Evolutionary conservation across 2,888 invertebrate species (phyloP), one percentile per base, ranked within the genome.

Genomic region (Tillus elongatus): DNA sequence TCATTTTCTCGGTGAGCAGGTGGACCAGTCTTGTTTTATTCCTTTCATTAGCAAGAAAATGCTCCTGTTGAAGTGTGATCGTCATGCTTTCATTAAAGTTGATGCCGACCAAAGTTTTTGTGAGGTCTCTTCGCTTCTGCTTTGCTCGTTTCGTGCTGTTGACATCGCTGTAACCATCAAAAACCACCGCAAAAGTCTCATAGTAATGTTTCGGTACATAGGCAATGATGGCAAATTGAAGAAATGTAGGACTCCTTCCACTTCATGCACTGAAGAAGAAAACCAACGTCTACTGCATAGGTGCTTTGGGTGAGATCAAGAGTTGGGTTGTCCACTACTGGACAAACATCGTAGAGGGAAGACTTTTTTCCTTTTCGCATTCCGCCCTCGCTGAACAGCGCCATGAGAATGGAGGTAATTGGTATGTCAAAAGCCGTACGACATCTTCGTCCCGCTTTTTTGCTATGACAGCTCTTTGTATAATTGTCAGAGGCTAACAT

Each of bases 381-480:
- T n/a, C n/a, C n/a, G n/a, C n/a, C n/a, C n/a, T n/a, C n/a, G n/a
- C n/a, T n/a, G n/a, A n/a, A n/a, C n/a, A n/a, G 24, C 33, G 31
- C 8, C 40, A 24, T 10, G 46, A 39, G 37, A 34, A 43, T 31
- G 42, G 45, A 13, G 42, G 27, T 27, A 50, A 34, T 36, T 47
- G 48, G 30, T 44, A 45, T 12, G 33, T 14, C 32, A 47, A 40
- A 29, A 44, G 41, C 4, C 41, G 28, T 41, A 35, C 43, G 26
- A 47, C 33, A 30, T 49, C 39, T 1, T 35, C 33, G 13, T 43
- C n/a, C n/a, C n/a, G n/a, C n/a, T 37, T 24, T 29, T 34, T 27
- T 43, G 30, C 28, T 42, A 45, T 34, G 13, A 37, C 14, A 15
- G 41, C 42, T 39, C 44, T 33, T 43, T 46, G 41, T 27, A 44